Evolutionary conservation across 2,888 invertebrate species (phyloP).

Genomic region (Pandemis heparana): DNA sequence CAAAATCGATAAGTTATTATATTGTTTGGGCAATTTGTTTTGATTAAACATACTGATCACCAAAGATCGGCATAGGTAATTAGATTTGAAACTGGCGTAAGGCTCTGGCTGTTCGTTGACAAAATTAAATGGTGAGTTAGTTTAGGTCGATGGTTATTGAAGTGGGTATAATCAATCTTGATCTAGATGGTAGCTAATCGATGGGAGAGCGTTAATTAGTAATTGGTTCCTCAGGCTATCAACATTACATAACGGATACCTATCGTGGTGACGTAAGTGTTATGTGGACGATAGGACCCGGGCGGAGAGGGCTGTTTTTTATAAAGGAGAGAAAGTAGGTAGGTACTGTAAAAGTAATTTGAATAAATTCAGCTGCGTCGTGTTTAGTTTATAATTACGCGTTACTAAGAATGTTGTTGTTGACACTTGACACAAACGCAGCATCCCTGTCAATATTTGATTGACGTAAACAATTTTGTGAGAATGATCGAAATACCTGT

Average conservation of each 20-base stretch:
- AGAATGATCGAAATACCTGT: no score
- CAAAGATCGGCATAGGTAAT: neutral
- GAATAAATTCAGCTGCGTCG: no score
- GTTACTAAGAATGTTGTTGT: no score
- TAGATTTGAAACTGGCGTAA: conserved; percentile 13
- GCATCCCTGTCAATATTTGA: no score
- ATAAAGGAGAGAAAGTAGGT: no score
- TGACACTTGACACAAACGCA: no score
- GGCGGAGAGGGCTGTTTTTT: conserved; percentile 2
- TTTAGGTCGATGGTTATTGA: neutral
- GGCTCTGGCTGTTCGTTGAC: neutral
- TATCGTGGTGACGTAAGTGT: conserved; percentile 41
- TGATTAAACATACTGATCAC: conserved; percentile 49
- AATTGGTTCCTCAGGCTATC: conserved; percentile 8
- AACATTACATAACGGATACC: conserved; percentile 34
- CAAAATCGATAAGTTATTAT: conserved; percentile 73
- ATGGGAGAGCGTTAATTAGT: conserved; percentile 29
- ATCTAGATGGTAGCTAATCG: conserved; percentile 14
- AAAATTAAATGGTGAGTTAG: conserved; percentile 10
- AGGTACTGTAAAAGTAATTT: no score
- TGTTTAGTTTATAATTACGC: no score
- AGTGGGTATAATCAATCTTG: conserved; percentile 9
- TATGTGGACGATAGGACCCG: conserved; percentile 20
- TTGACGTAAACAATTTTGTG: no score
- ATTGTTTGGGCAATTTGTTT: conserved; percentile 47